These are phyloP conservation scores for Centropus unirufus DNA, from an alignment of 2,113 vertebrate species.

Conservation along the genomic window DNA sequence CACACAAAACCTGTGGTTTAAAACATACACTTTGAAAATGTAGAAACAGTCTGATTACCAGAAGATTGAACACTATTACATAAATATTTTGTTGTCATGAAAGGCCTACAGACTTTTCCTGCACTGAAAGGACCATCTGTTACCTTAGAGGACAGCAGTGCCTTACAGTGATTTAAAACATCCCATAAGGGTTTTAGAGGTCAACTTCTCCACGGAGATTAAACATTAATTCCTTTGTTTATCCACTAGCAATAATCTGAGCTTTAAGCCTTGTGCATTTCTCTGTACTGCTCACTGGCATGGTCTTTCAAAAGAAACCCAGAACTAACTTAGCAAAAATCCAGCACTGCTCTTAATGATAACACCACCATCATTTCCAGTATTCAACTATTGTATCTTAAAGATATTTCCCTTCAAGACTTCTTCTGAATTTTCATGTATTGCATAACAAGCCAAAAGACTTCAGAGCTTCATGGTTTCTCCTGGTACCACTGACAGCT, in stretches of 20 bases:
- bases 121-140: neutral
- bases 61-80: neutral
- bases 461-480: neutral
- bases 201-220: neutral
- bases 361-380: neutral
- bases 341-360: neutral
- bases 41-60: neutral
- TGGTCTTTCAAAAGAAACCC: neutral
- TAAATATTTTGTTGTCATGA: neutral
- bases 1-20: neutral
- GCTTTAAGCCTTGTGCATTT: neutral
- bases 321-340: neutral
- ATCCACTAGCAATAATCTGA: neutral
- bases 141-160: neutral
- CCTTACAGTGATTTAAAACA: neutral
- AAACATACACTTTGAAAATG: neutral
- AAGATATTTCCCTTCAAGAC: neutral
- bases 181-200: neutral
- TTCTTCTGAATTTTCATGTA: neutral
- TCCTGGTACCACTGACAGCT: neutral
- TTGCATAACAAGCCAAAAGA: neutral
- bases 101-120: neutral
- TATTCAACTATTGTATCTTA: neutral
- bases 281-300: neutral
- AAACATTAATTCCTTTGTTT: neutral